A percentile compares a stretch with the other conserved stretches of the same genome.
phyloP scores from a whole-genome alignment of 1,140 invertebrate species.

The Glossosoma conforme region DNA sequence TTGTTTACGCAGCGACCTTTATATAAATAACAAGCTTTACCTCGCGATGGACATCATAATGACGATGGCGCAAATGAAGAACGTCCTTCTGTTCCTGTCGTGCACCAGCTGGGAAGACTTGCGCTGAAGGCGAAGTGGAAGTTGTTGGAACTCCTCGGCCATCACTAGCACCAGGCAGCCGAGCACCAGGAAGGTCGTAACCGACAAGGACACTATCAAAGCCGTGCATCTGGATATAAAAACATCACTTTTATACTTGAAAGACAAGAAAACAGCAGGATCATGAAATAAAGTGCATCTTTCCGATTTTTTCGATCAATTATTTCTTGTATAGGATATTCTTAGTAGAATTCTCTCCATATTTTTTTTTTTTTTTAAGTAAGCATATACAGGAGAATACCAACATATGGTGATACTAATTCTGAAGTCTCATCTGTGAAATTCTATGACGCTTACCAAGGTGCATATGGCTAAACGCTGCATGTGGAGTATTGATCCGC shows the following conservation, averaged over 20 bases:
- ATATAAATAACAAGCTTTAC: no score
- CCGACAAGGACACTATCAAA: conserved; percentile 53
- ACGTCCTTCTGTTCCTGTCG: conserved; percentile 62
- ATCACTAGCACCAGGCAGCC: conserved; percentile 71
- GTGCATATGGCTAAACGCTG: no score
- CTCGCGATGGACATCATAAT: conserved; percentile 67
- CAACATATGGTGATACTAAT: no score
- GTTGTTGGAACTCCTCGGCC: conserved; percentile 75
- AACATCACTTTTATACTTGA: no score
- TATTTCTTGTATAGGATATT: no score
- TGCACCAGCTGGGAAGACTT: conserved; percentile 69
- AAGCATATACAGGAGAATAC: no score
- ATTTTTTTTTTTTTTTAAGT: no score
- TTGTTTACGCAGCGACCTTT: no score
- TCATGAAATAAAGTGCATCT: no score
- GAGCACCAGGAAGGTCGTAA: conserved; percentile 63
- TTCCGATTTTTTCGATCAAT: neutral
- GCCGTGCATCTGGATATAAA: conserved; percentile 51
- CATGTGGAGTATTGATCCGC: no score
- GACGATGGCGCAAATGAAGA: conserved; percentile 76
- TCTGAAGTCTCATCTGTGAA: no score
- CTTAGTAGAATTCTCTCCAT: neutral
- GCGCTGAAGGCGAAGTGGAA: conserved; percentile 60
- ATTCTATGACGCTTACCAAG: no score
- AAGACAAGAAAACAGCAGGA: conserved; percentile 4